Percentiles rank a stretch among this genome's conserved stretches.
Conservation (phyloP, 2,113 vertebrate genomes). For the Rhinopomastus cyanomelas region DNA sequence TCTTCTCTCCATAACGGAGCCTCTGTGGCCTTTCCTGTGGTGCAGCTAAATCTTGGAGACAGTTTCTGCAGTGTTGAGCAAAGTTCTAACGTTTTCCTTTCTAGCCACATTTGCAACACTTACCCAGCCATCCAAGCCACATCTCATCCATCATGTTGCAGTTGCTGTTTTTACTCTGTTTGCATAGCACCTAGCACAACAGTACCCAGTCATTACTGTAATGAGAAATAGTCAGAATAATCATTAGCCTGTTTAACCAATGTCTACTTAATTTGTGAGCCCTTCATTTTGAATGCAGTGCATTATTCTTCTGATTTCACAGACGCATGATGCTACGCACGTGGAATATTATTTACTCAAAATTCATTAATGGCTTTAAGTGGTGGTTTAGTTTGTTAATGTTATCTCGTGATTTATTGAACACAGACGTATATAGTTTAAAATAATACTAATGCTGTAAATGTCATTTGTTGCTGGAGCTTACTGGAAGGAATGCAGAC, state of each 20-base stretch:
- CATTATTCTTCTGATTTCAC: background rate
- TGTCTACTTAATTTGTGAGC: conserved; percentile 1
- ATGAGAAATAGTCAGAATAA: conserved; percentile 29
- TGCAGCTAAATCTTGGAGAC: background rate
- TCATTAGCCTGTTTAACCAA: conserved; percentile 30
- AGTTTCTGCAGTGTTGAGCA: background rate
- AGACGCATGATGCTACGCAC: background rate
- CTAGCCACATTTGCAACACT: background rate
- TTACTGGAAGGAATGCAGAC: conserved; percentile 26
- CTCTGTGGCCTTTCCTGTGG: background rate
- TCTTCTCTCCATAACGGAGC: background rate
- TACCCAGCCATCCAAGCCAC: background rate
- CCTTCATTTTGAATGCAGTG: background rate
- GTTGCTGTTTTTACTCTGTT: conserved; percentile 16
- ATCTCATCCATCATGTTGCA: conserved; percentile 22
- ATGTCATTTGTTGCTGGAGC: background rate
- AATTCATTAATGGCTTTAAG: conserved; percentile 1
- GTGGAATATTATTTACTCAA: background rate
- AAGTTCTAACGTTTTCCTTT: conserved; percentile 8
- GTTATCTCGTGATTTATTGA: conserved; percentile 37
- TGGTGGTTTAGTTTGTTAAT: conserved; percentile 41
- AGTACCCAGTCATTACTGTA: conserved; percentile 22
- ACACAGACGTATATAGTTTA: background rate
- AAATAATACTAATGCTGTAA: conserved; percentile 13
- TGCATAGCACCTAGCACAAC: conserved; percentile 29